Base-by-base conservation (phyloP, 2,113 vertebrate genomes). In the Coryphaenoides rupestris region DNA sequence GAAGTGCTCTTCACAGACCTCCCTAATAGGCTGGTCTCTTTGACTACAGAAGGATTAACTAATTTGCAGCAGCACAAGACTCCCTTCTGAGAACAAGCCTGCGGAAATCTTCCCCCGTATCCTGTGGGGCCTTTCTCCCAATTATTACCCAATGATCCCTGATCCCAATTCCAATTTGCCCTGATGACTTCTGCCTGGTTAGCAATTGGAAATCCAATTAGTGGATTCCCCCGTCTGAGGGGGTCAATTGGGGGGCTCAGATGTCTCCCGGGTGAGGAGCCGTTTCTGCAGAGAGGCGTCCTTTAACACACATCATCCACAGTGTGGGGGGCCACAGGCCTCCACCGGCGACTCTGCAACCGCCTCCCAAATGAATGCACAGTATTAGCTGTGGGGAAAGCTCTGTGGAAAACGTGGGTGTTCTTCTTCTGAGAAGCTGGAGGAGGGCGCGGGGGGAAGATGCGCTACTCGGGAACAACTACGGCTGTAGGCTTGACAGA, bases 201-300 rank as follows among this genome's bases (percentile, higher is more conserved):
- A 83, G 58, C 74, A 75, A 76, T 55, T 79, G 79, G 77, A 88
- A 88, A 88, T 82, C 77, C 84, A 84, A 88, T 88, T 87, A 83
- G 79, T n/a, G 49, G 61, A 63, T 69, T 70, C 61, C 68, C 47
- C 78, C 69, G 58, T 68, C 65, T 66, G 74, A 67, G 62, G 58
- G 66, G 66, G 63, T 63, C 26, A 49, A 66, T 76, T 57, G 65
- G 63, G 73, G 66, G 75, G 69, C 73, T 79, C 70, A 78, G 84
- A 62, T 68, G 70, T 73, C 72, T 55, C 26, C 62, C 23, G 63
- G 72, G 63, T 23, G 60, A 70, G 58, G 19, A 68, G 46, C 50
- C 22, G 46, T 53, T 17, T 46, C 63, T 70, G 47, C 33, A 28
- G 60, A 57, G 58, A 68, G 59, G 17, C 40, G 56, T 57, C 19